A percentile compares a stretch with the other conserved stretches of the same genome.
Evolutionary conservation across 2,888 invertebrate species (phyloP).

Genomic region (Tenodera sinensis): DNA sequence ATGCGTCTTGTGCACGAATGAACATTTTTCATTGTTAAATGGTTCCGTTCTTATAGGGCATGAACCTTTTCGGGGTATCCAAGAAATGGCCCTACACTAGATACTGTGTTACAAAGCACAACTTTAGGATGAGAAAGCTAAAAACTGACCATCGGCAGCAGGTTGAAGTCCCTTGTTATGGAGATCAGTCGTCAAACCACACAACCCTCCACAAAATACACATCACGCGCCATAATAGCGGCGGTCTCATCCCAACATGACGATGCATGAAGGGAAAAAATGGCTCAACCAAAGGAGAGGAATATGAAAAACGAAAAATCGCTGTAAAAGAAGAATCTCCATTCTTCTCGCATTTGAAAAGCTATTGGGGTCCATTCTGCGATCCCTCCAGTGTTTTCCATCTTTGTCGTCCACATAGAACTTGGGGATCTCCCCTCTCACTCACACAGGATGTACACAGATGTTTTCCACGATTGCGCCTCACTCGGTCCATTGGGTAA

Average conservation of each 20-base stretch:
- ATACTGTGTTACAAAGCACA: background rate
- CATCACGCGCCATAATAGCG: background rate
- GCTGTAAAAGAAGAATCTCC: background rate
- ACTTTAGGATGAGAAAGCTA: background rate
- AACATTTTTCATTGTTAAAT: no score
- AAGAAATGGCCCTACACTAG: no score
- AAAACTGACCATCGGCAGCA: background rate
- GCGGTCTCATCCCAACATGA: background rate
- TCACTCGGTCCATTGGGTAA: constrained; percentile 11
- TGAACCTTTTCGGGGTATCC: no score
- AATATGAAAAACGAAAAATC: constrained; percentile 12
- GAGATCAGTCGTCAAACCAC: background rate
- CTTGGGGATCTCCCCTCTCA: background rate
- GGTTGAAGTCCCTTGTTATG: background rate
- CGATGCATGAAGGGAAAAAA: background rate
- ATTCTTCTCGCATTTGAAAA: constrained; percentile 14
- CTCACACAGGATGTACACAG: background rate
- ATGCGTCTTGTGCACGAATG: no score
- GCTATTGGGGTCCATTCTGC: constrained; percentile 3
- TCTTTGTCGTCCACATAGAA: background rate
- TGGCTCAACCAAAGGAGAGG: background rate
- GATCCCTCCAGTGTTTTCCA: background rate
- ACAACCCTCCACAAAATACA: background rate
- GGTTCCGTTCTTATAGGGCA: no score
- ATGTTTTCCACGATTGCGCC: constrained; percentile 6